phyloP scores from a whole-genome alignment of 1,140 invertebrate species.

The Argopecten irradians region DNA sequence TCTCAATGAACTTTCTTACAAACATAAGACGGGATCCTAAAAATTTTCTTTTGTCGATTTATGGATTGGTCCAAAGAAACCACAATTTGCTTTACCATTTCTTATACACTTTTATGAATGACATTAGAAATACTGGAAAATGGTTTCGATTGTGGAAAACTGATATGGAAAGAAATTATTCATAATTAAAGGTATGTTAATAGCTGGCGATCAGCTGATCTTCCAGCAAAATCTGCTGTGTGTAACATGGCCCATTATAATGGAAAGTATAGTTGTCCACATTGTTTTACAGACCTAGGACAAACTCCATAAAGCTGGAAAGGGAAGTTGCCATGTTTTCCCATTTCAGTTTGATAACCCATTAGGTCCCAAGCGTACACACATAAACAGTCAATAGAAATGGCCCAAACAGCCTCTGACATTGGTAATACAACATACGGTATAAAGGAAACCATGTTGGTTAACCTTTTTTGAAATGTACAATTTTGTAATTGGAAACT shows the following conservation, averaged over 20 bases:
- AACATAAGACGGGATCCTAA: constrained; percentile 16
- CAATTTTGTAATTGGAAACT: constrained; percentile 25
- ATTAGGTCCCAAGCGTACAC: not conserved
- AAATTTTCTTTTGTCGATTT: constrained; percentile 34
- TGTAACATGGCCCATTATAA: constrained; percentile 37
- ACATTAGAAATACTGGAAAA: constrained; percentile 12
- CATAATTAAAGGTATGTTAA: constrained; percentile 14
- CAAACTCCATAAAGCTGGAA: constrained; percentile 14
- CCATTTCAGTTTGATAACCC: constrained; percentile 30
- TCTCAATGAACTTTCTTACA: constrained; percentile 30
- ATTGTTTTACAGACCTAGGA: constrained; percentile 36
- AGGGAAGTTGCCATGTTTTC: too few species aligned
- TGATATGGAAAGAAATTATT: constrained; percentile 19
- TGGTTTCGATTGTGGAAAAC: not conserved
- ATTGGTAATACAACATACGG: constrained; percentile 29
- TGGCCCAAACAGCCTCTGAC: not conserved
- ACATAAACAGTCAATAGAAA: not conserved
- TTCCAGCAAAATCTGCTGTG: constrained; percentile 29
- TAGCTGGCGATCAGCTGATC: constrained; percentile 26
- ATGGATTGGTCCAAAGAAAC: constrained; percentile 25
- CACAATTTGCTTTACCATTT: not conserved
- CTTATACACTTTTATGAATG: too few species aligned
- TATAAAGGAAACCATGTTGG: constrained; percentile 35
- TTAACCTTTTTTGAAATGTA: constrained; percentile 15
- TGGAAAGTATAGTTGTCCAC: constrained; percentile 26